phyloP scores from a whole-genome alignment of 2,797 vertebrate genomes.

The Acrossocheilus wenchowensis region DNA sequence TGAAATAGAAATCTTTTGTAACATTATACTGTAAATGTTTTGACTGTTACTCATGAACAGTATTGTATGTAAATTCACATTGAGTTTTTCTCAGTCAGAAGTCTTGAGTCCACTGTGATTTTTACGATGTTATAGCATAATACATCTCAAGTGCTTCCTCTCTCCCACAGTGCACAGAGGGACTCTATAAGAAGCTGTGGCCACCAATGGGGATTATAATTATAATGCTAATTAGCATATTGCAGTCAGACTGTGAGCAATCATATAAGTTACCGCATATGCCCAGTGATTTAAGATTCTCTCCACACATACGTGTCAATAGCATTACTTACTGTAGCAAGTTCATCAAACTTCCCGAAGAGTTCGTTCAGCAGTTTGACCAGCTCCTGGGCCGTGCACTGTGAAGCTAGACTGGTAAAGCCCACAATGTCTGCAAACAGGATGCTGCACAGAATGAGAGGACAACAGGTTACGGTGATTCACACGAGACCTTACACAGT shows the following conservation, averaged over 20 bases:
- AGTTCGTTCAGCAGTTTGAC: slow-evolving; percentile 98
- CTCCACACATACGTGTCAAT: slow-evolving; percentile 27
- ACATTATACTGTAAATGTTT: background rate
- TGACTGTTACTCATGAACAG: no score
- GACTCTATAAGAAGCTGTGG: slow-evolving; percentile 1
- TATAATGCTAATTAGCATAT: background rate
- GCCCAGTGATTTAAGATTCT: slow-evolving; percentile 8
- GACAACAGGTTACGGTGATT: background rate
- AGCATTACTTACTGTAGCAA: slow-evolving; percentile 87
- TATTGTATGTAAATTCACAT: background rate
- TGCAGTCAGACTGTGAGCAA: slow-evolving; percentile 58
- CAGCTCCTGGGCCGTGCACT: slow-evolving; percentile 97
- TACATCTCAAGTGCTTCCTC: background rate
- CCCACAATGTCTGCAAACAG: slow-evolving; percentile 98
- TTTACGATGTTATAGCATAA: background rate
- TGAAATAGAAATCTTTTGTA: background rate
- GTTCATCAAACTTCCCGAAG: slow-evolving; percentile 97
- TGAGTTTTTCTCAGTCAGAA: background rate
- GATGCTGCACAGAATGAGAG: slow-evolving; percentile 82
- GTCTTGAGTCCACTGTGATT: background rate
- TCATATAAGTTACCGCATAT: slow-evolving; percentile 62
- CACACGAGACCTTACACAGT: background rate
- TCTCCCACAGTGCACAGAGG: background rate
- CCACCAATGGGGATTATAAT: slow-evolving; percentile 18
- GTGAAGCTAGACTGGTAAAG: slow-evolving; percentile 96